A percentile compares a stretch with the other conserved stretches of the same genome.
phyloP scores from a whole-genome alignment of 2,888 invertebrate species.

The Agapostemon virescens region DNA sequence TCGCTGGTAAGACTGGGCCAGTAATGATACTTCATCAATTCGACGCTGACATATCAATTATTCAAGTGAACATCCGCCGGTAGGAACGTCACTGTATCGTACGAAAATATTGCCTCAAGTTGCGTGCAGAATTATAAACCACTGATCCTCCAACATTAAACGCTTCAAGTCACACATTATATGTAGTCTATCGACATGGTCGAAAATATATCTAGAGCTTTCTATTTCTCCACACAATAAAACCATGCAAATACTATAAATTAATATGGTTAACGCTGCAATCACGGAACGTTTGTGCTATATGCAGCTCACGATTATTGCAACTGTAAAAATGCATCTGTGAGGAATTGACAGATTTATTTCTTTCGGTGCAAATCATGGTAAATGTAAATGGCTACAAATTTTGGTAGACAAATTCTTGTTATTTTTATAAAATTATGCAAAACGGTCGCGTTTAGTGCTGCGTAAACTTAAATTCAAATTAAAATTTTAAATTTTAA shows the following conservation, averaged over 20 bases:
- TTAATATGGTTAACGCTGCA: too few species aligned
- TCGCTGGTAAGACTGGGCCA: constrained; percentile 10
- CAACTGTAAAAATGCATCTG: too few species aligned
- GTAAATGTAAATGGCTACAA: too few species aligned
- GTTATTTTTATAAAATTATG: too few species aligned
- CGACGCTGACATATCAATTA: constrained; percentile 42
- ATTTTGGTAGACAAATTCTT: too few species aligned
- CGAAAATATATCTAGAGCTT: neutral
- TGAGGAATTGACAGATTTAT: too few species aligned
- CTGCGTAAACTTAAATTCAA: too few species aligned
- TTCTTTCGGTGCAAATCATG: too few species aligned
- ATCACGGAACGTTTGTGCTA: too few species aligned
- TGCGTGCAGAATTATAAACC: neutral
- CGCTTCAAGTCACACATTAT: neutral
- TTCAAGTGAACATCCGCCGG: constrained; percentile 23
- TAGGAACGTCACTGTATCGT: neutral
- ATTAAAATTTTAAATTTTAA: too few species aligned
- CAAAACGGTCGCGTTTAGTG: too few species aligned
- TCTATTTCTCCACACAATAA: neutral
- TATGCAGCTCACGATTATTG: too few species aligned
- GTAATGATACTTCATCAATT: constrained; percentile 47
- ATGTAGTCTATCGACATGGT: neutral
- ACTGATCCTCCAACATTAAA: neutral
- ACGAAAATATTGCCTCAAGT: neutral
- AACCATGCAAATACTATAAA: neutral